These are phyloP conservation scores for Pterobdella sp. DNA, from an alignment of 2,888 invertebrate species.

Conservation along the genomic window DNA sequence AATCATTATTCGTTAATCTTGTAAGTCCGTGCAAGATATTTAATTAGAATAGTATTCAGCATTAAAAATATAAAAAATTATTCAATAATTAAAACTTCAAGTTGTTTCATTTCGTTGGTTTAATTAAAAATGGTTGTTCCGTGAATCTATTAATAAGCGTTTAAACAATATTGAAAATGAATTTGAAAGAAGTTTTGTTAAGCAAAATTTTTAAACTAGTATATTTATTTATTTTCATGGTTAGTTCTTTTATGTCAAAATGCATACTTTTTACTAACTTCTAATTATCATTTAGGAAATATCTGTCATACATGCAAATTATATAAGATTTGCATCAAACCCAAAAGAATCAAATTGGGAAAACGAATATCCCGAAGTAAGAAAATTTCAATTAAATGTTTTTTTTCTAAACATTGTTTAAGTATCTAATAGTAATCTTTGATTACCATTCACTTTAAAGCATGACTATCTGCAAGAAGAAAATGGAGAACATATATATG, in stretches of 20 bases:
- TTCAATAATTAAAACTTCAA: no score
- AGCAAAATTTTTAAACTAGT: not conserved
- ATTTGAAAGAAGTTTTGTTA: not conserved
- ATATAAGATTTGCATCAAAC: constrained; percentile 1
- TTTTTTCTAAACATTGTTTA: not conserved
- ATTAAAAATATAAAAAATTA: no score
- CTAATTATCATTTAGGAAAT: not conserved
- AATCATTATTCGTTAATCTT: no score
- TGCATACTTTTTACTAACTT: not conserved
- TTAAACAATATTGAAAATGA: not conserved
- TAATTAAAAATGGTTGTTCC: constrained; percentile 10
- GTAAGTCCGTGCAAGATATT: no score
- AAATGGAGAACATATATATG: not conserved
- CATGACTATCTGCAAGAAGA: constrained; percentile 2
- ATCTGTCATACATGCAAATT: not conserved
- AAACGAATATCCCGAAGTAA: not conserved
- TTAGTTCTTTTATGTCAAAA: not conserved
- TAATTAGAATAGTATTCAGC: no score
- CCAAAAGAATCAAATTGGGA: not conserved
- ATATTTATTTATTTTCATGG: not conserved
- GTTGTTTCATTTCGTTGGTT: no score
- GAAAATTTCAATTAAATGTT: not conserved
- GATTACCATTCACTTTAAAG: not conserved
- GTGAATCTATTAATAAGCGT: constrained; percentile 3
- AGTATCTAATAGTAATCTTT: not conserved